Conservation (phyloP, 1,140 invertebrate species). For the Ostrea edulis region DNA sequence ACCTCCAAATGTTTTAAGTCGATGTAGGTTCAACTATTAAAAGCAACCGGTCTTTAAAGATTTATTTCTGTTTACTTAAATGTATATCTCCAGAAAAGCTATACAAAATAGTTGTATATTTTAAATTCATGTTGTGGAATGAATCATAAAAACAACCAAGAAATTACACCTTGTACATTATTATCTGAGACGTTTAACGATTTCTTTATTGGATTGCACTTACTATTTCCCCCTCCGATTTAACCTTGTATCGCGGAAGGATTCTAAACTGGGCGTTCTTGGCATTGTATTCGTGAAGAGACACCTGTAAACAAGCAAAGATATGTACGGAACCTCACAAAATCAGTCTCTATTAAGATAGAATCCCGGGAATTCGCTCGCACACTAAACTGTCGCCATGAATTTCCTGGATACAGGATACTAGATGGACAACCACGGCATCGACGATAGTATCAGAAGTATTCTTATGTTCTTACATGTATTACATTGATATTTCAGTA, state of each 20-base stretch:
- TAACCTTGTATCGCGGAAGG: conserved; percentile 79
- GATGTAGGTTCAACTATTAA: no score
- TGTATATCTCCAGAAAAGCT: no score
- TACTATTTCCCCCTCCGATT: conserved; percentile 80
- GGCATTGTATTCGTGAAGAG: conserved; percentile 76
- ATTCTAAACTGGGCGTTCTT: conserved; percentile 79
- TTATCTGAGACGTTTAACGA: background rate
- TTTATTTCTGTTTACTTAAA: no score
- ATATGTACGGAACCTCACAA: background rate
- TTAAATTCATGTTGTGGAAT: background rate
- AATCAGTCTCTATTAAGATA: background rate
- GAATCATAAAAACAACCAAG: background rate
- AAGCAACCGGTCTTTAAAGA: no score
- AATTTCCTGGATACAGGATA: no score
- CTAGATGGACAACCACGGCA: no score
- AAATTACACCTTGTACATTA: background rate
- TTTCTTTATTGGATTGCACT: conserved; percentile 50
- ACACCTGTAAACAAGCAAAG: conserved; percentile 70
- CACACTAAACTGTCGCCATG: background rate
- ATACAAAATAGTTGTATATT: no score
- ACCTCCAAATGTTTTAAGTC: no score
- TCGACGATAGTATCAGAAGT: no score
- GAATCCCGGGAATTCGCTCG: background rate
- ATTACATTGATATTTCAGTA: no score
- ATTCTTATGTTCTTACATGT: no score